Evolutionary conservation across 2,888 invertebrate species (phyloP).

Genomic region (Synergus umbraculus): DNA sequence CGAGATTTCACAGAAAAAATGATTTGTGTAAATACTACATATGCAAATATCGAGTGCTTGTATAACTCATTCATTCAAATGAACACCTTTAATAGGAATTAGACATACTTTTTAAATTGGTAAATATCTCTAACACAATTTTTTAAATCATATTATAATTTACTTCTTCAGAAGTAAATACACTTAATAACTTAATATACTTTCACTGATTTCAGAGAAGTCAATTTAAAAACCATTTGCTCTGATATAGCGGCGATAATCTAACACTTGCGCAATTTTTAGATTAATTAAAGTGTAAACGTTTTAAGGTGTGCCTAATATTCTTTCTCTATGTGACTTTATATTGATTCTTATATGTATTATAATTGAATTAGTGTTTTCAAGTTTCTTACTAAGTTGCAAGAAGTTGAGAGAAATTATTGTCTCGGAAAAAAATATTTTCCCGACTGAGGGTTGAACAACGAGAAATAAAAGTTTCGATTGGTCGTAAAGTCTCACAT

Average conservation of each 20-base stretch:
- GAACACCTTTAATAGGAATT: background rate
- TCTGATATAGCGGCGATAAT: slow-evolving; percentile 12
- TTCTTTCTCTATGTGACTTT: background rate
- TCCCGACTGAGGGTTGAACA: slow-evolving; percentile 6
- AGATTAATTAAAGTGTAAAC: background rate
- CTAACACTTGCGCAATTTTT: slow-evolving; percentile 34
- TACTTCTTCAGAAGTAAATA: background rate
- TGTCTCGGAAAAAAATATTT: slow-evolving; percentile 26
- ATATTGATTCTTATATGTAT: background rate
- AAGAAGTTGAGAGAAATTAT: slow-evolving; percentile 1
- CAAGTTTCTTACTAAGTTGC: background rate
- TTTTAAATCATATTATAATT: background rate
- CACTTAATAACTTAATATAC: background rate
- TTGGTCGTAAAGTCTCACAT: slow-evolving; percentile 24
- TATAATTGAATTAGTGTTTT: background rate
- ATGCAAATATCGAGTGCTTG: background rate
- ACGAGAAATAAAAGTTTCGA: slow-evolving; percentile 37
- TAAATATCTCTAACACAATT: background rate
- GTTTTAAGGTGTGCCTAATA: background rate
- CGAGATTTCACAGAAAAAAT: slow-evolving; percentile 2
- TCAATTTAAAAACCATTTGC: slow-evolving; percentile 20
- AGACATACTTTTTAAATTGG: background rate
- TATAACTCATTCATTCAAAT: too few species aligned
- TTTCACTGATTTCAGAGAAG: slow-evolving; percentile 28
- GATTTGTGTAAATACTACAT: background rate